Base-by-base conservation (phyloP, 2,113 vertebrate species). In the Thryonomys swinderianus region DNA sequence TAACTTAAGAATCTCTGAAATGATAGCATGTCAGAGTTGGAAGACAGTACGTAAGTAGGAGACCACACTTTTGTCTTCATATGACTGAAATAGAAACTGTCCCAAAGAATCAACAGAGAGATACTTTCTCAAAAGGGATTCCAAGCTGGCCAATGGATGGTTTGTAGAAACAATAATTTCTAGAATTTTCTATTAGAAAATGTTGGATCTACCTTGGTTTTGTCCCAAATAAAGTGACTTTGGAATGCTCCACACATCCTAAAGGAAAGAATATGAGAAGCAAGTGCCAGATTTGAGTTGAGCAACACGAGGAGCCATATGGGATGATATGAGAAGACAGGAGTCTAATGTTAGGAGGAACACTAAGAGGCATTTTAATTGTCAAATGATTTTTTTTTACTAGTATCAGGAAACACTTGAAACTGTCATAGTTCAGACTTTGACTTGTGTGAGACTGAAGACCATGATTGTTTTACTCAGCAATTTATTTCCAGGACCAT, bases 321-420 rank as follows among this genome's bases (percentile, higher is more conserved):
- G 17, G 61, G 62, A 53, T 7, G 11, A 55, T 67, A 23, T 61
- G 21, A 78, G 89, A 59, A 76, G 67, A 78, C 40, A 53, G 0
- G 69, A 95, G 37, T 45, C 55, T 82, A 34, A 88, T 42, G 61
- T 93, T 85, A 83, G 83, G 83, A 57, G 7, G 85, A 73, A 51
- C 71, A 92, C 25, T 51, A 95, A 69, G 85, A 81, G 83, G 53
- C 21, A 90, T 82, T 91, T 85, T 81, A 82, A 74, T 59, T 74
- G 80, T 83, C 8, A 80, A 59, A 42, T 91, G 37, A 79, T 27
- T 34, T 91, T 88, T 37, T 88, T 37, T 42, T 59, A 74, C 86
- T 94, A 78, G 12, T 10, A 76, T 80, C 55, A 97, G 21, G 5
- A 89, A 93, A 91, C 7, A 85, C 37, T 89, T 89, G 64, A 57